Base-by-base conservation (phyloP, 2,113 vertebrate species). In the Hippocampus mohnikei region DNA sequence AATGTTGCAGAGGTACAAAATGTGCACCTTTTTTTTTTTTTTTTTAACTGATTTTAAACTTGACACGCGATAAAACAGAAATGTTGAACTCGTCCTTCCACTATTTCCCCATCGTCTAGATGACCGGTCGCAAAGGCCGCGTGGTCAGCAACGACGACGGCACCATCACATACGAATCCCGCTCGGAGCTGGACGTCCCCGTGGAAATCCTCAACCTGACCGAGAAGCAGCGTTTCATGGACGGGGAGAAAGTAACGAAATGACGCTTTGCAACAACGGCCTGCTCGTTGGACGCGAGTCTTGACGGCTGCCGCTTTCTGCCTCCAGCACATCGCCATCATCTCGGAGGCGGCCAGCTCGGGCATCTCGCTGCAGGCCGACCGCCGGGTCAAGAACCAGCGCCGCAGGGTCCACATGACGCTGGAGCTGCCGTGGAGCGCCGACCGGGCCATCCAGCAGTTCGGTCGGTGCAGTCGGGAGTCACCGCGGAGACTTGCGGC, bases 131-230 rank as follows among this genome's bases (percentile, higher is more conserved):
- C 23, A 98, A 99, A 80, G 97, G 97, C 1, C 92, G 97, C 2
- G 96, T 99, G 20, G 97, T 99, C 60, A 99, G 96, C 78, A 99
- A 98, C 0, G 97, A 98, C 1, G 97, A 99, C 4, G 97, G 97
- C 83, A 98, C 93, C 90, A 98, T 99, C 83, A 96, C 95, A 0
- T 99, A 99, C 0, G 97, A 99, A 68, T 98, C 97, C 0, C 90
- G 97, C 37, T 98, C 97, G 0, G 97, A 99, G 58, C 94, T 97
- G 3, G 97, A 99, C 0, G 97, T 99, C 52, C 97, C 97, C 0
- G 96, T 99, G 23, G 97, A 99, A 81, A 99, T 99, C 85, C 92
- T 99, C 15, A 99, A 99, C 68, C 95, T 99, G 70, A 99, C 97
- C 0, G 97, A 99, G 69, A 99, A 99, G 83, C 96, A 99, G 70